Percentiles rank a stretch among this genome's conserved stretches.
These are phyloP conservation scores for Lagocephalus sceleratus DNA, from an alignment of 2,797 vertebrate species.

Conservation along the genomic window DNA sequence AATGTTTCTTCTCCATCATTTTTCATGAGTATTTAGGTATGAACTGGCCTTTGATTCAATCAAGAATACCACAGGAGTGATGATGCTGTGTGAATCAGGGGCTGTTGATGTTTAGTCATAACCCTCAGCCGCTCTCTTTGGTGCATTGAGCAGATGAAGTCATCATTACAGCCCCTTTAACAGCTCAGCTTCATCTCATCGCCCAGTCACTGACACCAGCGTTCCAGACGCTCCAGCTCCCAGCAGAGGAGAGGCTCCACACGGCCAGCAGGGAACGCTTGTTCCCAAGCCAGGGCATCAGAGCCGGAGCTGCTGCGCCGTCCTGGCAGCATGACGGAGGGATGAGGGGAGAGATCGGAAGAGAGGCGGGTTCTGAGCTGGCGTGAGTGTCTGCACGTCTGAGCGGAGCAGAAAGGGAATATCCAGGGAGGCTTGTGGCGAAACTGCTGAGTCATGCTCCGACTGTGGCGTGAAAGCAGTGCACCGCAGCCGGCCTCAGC, in stretches of 20 bases:
- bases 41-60: constrained; percentile 18
- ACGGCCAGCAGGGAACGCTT: constrained; percentile 25
- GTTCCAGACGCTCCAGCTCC: constrained; percentile 21
- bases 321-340: constrained; percentile 26
- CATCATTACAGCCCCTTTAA: constrained; percentile 33
- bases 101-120: constrained; percentile 15
- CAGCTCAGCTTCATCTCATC: constrained; percentile 33
- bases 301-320: constrained; percentile 52
- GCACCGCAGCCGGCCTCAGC: constrained; percentile 35
- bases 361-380: constrained; percentile 10
- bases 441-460: constrained; percentile 65
- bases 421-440: constrained; percentile 21
- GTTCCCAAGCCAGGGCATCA: constrained; percentile 45
- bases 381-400: constrained; percentile 7
- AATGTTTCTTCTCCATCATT: no score
- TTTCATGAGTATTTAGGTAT: no score
- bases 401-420: constrained; percentile 19
- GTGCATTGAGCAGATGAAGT: constrained; percentile 38
- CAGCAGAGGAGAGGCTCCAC: constrained; percentile 36
- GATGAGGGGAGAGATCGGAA: constrained; percentile 33
- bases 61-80: not conserved
- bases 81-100: constrained; percentile 1
- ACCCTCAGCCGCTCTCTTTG: constrained; percentile 51
- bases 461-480: constrained; percentile 61
- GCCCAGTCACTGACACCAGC: constrained; percentile 39